These are phyloP conservation scores for Muschampia plurimacula DNA, from an alignment of 2,888 invertebrate species.

Conservation along the genomic window DNA sequence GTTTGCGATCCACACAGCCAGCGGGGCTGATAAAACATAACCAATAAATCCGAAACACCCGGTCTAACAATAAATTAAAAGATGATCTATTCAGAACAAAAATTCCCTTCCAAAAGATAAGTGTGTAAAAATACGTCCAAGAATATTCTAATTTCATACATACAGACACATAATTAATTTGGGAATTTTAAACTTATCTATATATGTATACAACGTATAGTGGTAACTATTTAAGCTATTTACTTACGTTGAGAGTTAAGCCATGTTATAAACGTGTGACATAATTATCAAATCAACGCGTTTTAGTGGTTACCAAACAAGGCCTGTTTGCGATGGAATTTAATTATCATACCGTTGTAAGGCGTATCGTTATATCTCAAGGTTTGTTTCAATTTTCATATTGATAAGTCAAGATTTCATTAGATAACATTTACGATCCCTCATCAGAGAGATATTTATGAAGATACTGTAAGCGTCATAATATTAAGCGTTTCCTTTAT, in stretches of 20 bases:
- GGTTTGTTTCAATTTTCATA: conserved; percentile 12
- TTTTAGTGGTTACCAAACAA: conserved; percentile 44
- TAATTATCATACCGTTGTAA: conserved; percentile 44
- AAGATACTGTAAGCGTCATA: not conserved
- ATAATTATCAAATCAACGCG: conserved; percentile 51
- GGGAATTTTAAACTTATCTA: not conserved
- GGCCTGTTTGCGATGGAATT: conserved; percentile 42
- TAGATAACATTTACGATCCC: not conserved
- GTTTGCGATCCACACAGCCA: too few species aligned
- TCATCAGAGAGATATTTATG: not conserved
- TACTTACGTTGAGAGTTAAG: conserved; percentile 9
- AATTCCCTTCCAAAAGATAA: not conserved
- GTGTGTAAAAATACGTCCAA: not conserved
- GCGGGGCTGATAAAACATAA: too few species aligned
- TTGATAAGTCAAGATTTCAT: not conserved
- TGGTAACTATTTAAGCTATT: conserved; percentile 4
- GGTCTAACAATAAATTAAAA: too few species aligned
- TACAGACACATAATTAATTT: not conserved
- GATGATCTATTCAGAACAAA: not conserved
- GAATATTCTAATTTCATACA: not conserved
- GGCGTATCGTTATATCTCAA: not conserved
- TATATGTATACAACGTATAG: not conserved
- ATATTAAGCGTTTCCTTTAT: too few species aligned
- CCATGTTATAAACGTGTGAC: conserved; percentile 46
- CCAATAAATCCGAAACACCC: too few species aligned